Evolutionary conservation across 2,888 invertebrate species (phyloP), one percentile per base, ranked within the genome.

Genomic region (Gymnosoma rotundatum): DNA sequence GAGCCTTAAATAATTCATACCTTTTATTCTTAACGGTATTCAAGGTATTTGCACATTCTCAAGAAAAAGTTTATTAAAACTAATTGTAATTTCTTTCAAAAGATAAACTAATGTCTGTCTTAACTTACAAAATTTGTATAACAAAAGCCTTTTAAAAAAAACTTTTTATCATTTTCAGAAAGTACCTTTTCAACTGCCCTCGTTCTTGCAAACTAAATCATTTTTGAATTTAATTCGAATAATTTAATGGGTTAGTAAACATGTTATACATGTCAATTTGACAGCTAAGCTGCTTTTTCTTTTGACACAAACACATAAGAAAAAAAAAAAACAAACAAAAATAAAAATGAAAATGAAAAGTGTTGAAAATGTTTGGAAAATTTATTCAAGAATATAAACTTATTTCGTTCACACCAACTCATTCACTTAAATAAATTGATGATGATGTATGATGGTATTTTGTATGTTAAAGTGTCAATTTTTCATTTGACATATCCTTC

Each of bases 181-280:
- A 25, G 25, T 25, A 25, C 2, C 21, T 63, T 63, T 4, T 2
- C 8, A 10, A 45, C 4, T 18, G 5, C 25, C 36, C 10, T 64
- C 12, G 48, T 7, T 20, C 32, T 25, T 2, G 8, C 20, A 9
- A 7, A 45, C 16, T 56, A 66, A 50, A 21, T 80, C 38, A 54
- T 54, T 42, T 20, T 56, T 21, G 20, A 63, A 70, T 63, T n/a
- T 63, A 38, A 38, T 25, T 70, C 21, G 21, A 48, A 48, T 64
- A 75, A 79, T 79, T 83, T 79, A 83, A 83, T 83, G 78, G 78
- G 78, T 83, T 79, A 75, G 70, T 61, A 79, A 83, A 83, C 78
- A 83, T 83, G 78, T 74, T 69, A 83, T 58, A 78, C 70, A 72
- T 79, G 79, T 83, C 79, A 83, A 72, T 56, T 83, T 75, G 79